phyloP scores from a whole-genome alignment of 2,797 vertebrate species.

The Merluccius polli region DNA sequence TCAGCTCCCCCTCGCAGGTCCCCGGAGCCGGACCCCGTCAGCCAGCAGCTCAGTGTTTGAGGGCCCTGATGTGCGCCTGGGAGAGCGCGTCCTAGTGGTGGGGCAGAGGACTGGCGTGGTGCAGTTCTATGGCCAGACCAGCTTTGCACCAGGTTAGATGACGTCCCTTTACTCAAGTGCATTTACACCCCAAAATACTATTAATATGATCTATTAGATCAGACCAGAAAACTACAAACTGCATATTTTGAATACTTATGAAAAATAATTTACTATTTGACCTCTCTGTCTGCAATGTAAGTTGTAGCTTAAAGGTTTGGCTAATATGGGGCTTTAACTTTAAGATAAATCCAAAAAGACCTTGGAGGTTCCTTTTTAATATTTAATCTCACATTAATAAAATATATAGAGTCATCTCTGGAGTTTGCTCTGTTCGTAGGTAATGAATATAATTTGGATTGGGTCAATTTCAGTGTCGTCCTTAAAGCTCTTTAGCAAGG shows the following conservation, averaged over 20 bases:
- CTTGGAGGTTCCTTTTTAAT: slow-evolving; percentile 10
- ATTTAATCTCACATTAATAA: slow-evolving; percentile 12
- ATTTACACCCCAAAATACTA: not conserved
- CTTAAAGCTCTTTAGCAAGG: slow-evolving; percentile 8
- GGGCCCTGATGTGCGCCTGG: slow-evolving; percentile 60
- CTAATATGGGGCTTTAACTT: not conserved
- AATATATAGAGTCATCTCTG: slow-evolving; percentile 10
- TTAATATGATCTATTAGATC: not conserved
- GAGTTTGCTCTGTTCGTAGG: slow-evolving; percentile 6
- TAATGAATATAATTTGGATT: slow-evolving; percentile 13
- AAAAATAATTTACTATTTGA: not conserved
- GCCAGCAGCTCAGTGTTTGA: slow-evolving; percentile 65
- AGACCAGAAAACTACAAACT: not conserved
- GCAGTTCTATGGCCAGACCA: slow-evolving; percentile 87
- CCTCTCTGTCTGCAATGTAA: not conserved
- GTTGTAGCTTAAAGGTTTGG: not conserved
- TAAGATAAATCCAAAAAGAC: slow-evolving; percentile 5
- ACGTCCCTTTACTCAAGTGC: slow-evolving; percentile 8
- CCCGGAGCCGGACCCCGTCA: slow-evolving; percentile 69
- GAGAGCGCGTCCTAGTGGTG: slow-evolving; percentile 89
- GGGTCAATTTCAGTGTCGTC: not conserved
- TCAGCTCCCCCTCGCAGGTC: slow-evolving; percentile 54
- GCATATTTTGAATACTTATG: not conserved
- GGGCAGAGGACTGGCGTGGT: slow-evolving; percentile 90
- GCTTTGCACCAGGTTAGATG: slow-evolving; percentile 88